Evolutionary conservation across 2,888 invertebrate species (phyloP).

Genomic region (Smittia sp.): DNA sequence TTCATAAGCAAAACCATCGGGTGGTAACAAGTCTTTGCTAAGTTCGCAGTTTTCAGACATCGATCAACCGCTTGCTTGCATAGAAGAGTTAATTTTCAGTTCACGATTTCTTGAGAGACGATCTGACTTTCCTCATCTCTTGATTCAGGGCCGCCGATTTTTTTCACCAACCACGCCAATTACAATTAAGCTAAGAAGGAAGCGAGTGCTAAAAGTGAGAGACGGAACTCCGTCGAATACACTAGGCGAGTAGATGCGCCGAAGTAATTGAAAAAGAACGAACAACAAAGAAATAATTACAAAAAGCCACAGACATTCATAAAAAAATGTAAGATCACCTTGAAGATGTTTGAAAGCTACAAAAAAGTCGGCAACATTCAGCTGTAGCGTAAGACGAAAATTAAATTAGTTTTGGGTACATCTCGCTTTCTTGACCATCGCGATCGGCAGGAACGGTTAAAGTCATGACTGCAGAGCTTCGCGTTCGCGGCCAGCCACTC

Average conservation of each 20-base stretch:
- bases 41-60: too few species aligned
- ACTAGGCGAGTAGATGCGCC: neutral
- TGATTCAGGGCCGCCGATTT: neutral
- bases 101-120: too few species aligned
- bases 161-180: neutral
- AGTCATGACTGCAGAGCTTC: neutral
- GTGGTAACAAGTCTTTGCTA: too few species aligned
- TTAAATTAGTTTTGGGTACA: slow-evolving; percentile 40
- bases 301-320: slow-evolving; percentile 40
- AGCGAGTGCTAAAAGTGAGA: neutral
- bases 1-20: too few species aligned
- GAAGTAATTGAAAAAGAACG: neutral
- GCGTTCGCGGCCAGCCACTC: neutral
- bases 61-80: too few species aligned
- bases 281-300: slow-evolving; percentile 39
- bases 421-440: slow-evolving; percentile 21
- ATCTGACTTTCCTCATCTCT: too few species aligned
- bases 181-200: neutral
- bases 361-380: slow-evolving; percentile 39
- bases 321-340: slow-evolving; percentile 39
- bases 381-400: slow-evolving; percentile 29
- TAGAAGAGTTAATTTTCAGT: too few species aligned
- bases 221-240: neutral
- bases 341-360: slow-evolving; percentile 41
- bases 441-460: neutral